Percentiles rank a stretch among this genome's conserved stretches.
Conservation (phyloP, 2,113 vertebrate genomes). For the Callipepla californica region DNA sequence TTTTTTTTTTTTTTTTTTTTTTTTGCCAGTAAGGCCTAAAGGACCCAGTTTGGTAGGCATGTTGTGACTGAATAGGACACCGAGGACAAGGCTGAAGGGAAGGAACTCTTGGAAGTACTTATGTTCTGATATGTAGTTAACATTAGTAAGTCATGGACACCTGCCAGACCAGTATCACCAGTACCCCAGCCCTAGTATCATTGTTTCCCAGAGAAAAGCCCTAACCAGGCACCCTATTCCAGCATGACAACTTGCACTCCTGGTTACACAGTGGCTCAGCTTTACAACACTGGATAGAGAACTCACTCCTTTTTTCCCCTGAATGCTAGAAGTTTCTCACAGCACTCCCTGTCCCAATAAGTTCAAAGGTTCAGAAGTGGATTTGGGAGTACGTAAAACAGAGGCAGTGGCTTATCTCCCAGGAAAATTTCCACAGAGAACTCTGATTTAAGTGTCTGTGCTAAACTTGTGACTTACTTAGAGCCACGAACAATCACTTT, state of each 20-base stretch:
- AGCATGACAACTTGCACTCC: not conserved
- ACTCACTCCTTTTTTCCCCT: not conserved
- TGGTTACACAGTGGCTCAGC: not conserved
- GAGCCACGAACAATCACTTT: not conserved
- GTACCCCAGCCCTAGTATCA: rapidly evolving
- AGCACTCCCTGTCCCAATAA: not conserved
- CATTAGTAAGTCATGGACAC: not conserved
- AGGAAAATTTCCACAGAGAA: not conserved
- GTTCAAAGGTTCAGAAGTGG: not conserved
- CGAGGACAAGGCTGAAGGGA: not conserved
- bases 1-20: not conserved
- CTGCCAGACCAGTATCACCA: not conserved
- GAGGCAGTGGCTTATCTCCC: not conserved
- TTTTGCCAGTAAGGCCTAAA: not conserved
- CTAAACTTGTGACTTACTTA: not conserved
- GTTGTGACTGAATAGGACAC: not conserved
- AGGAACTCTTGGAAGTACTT: not conserved
- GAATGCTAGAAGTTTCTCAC: not conserved
- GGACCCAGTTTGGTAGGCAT: not conserved
- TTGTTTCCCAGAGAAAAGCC: not conserved
- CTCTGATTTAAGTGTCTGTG: not conserved
- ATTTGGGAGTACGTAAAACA: not conserved
- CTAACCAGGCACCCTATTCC: not conserved
- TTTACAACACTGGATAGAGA: not conserved
- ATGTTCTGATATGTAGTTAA: not conserved